A percentile compares a stretch with the other conserved stretches of the same genome.
phyloP scores from a whole-genome alignment of 23 tunicate genomes.

The Diplosoma virens region DNA sequence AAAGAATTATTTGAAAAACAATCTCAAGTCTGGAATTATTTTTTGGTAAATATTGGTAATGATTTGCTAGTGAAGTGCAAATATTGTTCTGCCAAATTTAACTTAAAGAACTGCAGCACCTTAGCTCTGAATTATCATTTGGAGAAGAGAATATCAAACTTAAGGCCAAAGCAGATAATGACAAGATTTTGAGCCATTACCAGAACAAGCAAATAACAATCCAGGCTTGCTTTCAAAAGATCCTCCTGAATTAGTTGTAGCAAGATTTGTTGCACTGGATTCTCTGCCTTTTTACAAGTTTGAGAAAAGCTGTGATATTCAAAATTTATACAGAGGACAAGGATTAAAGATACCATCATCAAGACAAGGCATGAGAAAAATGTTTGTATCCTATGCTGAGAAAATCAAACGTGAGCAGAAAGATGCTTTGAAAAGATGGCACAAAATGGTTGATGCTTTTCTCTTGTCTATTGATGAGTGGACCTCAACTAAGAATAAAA shows the following conservation, averaged over 20 bases:
- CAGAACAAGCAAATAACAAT: background rate
- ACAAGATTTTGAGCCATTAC: no score
- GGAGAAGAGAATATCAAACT: background rate
- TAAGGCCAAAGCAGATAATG: background rate
- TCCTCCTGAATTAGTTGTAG: background rate
- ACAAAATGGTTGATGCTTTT: background rate
- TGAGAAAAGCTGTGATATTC: background rate
- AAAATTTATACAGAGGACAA: background rate
- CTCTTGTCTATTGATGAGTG: background rate
- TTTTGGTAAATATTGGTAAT: background rate
- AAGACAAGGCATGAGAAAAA: background rate
- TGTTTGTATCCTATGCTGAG: background rate
- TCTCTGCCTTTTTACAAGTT: background rate
- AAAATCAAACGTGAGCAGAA: background rate
- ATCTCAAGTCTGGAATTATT: background rate
- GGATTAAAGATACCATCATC: background rate
- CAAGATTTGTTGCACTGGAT: background rate
- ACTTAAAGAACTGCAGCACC: background rate
- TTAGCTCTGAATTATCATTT: no score
- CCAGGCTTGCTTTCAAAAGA: background rate
- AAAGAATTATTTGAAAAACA: no score
- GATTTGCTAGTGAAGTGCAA: background rate
- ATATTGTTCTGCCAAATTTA: background rate
- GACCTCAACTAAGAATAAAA: no score
- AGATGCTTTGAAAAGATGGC: background rate